Percentiles rank a stretch among this genome's conserved stretches.
Conservation (phyloP, 2,888 invertebrate genomes). For the Morpho deidamia region DNA sequence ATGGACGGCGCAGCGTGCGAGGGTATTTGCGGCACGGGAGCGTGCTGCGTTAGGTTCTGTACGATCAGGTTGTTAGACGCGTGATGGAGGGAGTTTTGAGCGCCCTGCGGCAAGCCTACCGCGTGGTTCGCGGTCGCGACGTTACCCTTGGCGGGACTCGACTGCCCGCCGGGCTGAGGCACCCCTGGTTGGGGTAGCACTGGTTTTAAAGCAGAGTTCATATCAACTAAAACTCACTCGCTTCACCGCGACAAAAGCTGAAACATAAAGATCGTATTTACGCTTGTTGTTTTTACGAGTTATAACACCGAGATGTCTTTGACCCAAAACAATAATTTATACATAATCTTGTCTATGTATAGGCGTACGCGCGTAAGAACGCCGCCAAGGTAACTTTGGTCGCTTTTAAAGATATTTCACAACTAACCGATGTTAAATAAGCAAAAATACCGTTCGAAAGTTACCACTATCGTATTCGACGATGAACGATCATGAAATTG, state of each 20-base stretch:
- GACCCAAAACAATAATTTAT: slow-evolving; percentile 73
- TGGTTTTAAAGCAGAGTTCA: slow-evolving; percentile 82
- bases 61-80: slow-evolving; percentile 52
- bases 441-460: slow-evolving; percentile 40
- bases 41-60: slow-evolving; percentile 62
- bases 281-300: slow-evolving; percentile 48
- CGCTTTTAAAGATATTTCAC: slow-evolving; percentile 38
- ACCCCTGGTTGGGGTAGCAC: slow-evolving; percentile 73
- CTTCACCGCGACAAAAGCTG: slow-evolving; percentile 46
- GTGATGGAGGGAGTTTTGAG: slow-evolving; percentile 58
- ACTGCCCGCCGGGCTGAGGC: slow-evolving; percentile 63
- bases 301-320: slow-evolving; percentile 62
- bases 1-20: slow-evolving; percentile 66
- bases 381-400: slow-evolving; percentile 49
- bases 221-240: slow-evolving; percentile 51
- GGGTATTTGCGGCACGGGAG: slow-evolving; percentile 43
- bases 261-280: slow-evolving; percentile 58
- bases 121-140: slow-evolving; percentile 63
- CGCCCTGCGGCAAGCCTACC: slow-evolving; percentile 61
- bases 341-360: slow-evolving; percentile 52
- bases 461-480: slow-evolving; percentile 56
- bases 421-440: slow-evolving; percentile 27
- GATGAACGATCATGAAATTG: slow-evolving; percentile 58
- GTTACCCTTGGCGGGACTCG: slow-evolving; percentile 66
- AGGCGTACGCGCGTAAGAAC: slow-evolving; percentile 61